phyloP scores from a whole-genome alignment of 2,113 vertebrate genomes.

The Uropsilus gracilis region DNA sequence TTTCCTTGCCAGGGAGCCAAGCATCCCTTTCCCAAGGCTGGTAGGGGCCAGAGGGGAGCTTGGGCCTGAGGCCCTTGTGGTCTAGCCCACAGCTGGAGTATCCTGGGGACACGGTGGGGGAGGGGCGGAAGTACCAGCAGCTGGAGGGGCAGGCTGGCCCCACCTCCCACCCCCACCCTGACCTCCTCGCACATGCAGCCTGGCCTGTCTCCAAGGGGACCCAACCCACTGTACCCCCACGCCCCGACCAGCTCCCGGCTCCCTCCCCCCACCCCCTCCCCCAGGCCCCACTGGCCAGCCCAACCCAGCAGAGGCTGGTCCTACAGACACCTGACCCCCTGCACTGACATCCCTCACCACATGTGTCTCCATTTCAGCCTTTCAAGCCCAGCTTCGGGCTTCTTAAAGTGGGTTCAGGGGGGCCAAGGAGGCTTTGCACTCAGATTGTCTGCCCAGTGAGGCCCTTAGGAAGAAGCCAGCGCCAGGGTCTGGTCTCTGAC shows the following conservation, averaged over 20 bases:
- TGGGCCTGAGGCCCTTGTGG: not conserved
- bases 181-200: not conserved
- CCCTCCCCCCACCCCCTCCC: not conserved
- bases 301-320: too few relatives aligned
- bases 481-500: not conserved
- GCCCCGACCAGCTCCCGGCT: not conserved
- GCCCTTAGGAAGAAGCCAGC: not conserved
- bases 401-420: not conserved
- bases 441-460: not conserved
- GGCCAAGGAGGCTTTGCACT: not conserved
- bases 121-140: not conserved
- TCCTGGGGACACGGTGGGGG: not conserved
- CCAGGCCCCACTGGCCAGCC: too few relatives aligned
- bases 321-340: too few relatives aligned
- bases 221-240: accelerated
- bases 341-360: too few relatives aligned
- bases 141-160: accelerated
- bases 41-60: not conserved
- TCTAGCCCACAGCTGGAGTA: not conserved
- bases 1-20: not conserved
- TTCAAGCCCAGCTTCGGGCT: not conserved
- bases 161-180: not conserved
- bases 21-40: not conserved
- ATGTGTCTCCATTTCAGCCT: too few relatives aligned
- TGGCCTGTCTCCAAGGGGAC: not conserved